Percentiles rank a stretch among this genome's conserved stretches.
These are phyloP conservation scores for Oceanodroma leucorhoa DNA, from an alignment of 2,797 vertebrate genomes.

Conservation along the genomic window DNA sequence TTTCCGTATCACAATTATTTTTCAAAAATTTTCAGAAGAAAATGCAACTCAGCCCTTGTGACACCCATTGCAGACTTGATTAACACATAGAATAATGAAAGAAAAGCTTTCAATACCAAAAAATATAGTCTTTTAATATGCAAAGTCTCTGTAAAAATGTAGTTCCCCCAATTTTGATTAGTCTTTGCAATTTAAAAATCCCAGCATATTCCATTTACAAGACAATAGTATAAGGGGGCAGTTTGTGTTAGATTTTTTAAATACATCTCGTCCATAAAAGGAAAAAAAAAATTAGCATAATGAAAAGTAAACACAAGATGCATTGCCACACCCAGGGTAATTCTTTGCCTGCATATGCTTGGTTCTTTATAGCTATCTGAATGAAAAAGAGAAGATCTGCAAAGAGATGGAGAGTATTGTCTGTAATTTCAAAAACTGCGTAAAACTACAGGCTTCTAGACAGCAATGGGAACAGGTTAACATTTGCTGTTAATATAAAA, in stretches of 20 bases:
- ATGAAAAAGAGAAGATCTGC: background rate
- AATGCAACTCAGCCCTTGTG: background rate
- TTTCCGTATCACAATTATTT: background rate
- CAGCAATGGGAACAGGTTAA: background rate
- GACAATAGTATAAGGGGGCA: background rate
- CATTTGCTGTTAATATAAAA: background rate
- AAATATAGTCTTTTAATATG: background rate
- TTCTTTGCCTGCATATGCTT: background rate
- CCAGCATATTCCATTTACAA: background rate
- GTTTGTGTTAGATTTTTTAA: background rate
- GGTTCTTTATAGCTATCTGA: background rate
- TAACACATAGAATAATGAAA: background rate
- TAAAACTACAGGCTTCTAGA: background rate
- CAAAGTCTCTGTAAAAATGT: background rate
- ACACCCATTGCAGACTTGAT: background rate
- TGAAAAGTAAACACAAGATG: background rate
- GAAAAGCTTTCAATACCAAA: background rate
- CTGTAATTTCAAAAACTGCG: background rate
- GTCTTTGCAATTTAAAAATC: background rate
- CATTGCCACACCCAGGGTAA: background rate
- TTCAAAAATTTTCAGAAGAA: background rate
- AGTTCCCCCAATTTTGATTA: background rate
- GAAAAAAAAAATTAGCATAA: background rate
- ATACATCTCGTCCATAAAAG: background rate
- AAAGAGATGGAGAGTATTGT: background rate